These are phyloP conservation scores for Rhadinocentrus ornatus DNA, from an alignment of 2,797 vertebrate genomes.

Conservation along the genomic window DNA sequence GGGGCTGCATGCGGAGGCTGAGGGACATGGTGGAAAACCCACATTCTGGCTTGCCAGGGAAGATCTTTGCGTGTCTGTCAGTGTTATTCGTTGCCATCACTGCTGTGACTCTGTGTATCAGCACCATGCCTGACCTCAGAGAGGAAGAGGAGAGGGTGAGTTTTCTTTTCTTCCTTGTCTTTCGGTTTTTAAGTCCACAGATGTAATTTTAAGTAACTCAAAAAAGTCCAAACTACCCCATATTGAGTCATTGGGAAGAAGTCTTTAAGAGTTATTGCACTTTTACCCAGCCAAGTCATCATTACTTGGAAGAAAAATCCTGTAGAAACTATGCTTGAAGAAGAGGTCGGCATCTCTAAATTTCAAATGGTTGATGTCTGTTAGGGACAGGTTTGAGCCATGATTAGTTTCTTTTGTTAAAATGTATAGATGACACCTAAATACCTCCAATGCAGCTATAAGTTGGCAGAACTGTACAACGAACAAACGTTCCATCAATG, in stretches of 20 bases:
- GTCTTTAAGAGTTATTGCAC: neutral
- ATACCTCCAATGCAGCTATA: neutral
- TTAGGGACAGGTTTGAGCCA: neutral
- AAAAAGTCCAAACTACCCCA: constrained; percentile 7
- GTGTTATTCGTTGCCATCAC: constrained; percentile 94
- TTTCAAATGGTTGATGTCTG: neutral
- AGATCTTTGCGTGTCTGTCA: constrained; percentile 95
- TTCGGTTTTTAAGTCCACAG: neutral
- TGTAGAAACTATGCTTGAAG: neutral
- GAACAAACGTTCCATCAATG: neutral
- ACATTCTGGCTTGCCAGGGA: constrained; percentile 92
- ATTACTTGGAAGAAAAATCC: neutral
- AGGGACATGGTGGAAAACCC: constrained; percentile 96
- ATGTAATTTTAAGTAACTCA: neutral
- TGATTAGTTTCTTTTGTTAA: neutral
- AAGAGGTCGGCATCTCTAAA: neutral
- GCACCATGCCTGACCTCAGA: constrained; percentile 97
- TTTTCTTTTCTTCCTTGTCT: constrained; percentile 25
- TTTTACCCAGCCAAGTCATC: constrained; percentile 1
- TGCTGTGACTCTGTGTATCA: constrained; percentile 93
- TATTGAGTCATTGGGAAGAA: constrained; percentile 5
- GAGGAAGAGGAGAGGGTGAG: constrained; percentile 96
- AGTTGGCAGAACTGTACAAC: neutral
- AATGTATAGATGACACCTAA: neutral
- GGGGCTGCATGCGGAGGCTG: constrained; percentile 86